Conservation (phyloP, 2,888 invertebrate genomes). For the Luffia ferchaultella region DNA sequence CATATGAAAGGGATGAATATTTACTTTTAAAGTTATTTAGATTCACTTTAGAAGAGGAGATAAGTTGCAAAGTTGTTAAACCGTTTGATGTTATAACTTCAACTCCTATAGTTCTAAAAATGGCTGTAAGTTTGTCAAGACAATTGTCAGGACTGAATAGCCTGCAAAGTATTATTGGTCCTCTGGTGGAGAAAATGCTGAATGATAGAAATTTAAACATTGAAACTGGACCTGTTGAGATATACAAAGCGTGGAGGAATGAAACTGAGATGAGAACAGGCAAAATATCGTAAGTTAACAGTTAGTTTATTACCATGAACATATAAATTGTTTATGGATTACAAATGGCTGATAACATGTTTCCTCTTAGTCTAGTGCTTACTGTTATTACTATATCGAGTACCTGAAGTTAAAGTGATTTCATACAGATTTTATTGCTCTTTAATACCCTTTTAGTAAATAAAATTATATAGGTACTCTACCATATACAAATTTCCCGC, state of each 20-base stretch:
- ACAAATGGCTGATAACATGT: too few species aligned
- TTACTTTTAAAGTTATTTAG: conserved; percentile 75
- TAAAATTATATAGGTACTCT: too few species aligned
- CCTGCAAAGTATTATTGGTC: conserved; percentile 73
- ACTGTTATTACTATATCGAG: too few species aligned
- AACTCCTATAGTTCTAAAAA: conserved; percentile 76
- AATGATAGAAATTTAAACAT: conserved; percentile 71
- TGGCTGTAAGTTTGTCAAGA: conserved; percentile 77
- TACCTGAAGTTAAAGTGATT: too few species aligned
- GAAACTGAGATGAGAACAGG: conserved; percentile 78
- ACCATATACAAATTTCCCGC: too few species aligned
- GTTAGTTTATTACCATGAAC: too few species aligned
- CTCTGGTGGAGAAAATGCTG: conserved; percentile 72
- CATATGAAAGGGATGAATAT: conserved; percentile 79
- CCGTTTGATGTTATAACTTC: conserved; percentile 77
- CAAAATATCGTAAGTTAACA: conserved; percentile 68
- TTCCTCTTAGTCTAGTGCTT: too few species aligned
- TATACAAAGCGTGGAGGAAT: conserved; percentile 81
- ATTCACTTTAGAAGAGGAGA: conserved; percentile 77
- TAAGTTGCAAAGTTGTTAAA: conserved; percentile 74
- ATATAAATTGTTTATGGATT: too few species aligned
- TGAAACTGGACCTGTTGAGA: conserved; percentile 80
- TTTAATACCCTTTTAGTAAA: too few species aligned
- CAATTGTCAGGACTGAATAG: conserved; percentile 73
- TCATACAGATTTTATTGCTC: too few species aligned